Conservation (phyloP, 2,888 invertebrate genomes). For the Tyria jacobaeae region DNA sequence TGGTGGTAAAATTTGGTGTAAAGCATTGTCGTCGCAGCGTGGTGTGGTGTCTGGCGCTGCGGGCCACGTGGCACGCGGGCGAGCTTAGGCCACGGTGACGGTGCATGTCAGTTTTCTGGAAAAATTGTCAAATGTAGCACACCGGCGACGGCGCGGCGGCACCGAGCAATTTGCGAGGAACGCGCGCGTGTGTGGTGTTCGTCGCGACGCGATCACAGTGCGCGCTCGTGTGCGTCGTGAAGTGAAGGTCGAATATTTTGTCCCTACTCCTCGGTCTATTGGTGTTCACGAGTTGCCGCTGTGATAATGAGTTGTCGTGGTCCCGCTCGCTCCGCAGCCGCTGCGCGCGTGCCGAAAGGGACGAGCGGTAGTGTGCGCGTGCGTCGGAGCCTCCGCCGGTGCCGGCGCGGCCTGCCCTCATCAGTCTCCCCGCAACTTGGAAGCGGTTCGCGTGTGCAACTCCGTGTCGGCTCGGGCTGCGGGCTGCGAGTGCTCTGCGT, state of each 20-base stretch:
- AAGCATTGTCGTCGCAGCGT: conserved; percentile 6
- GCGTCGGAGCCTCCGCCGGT: conserved; percentile 83
- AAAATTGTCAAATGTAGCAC: conserved; percentile 85
- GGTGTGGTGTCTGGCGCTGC: conserved; percentile 42
- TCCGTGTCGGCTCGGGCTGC: conserved; percentile 70
- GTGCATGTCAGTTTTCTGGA: conserved; percentile 84
- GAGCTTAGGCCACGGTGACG: conserved; percentile 73
- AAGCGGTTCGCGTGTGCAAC: conserved; percentile 83
- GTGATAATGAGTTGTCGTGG: conserved; percentile 80
- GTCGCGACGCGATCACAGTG: conserved; percentile 68
- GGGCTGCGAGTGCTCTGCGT: conserved; percentile 70
- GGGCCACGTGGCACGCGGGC: conserved; percentile 70
- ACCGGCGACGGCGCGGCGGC: conserved; percentile 63
- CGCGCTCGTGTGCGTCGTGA: conserved; percentile 76
- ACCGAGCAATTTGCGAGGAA: conserved; percentile 73
- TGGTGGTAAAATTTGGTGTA: conserved; percentile 4
- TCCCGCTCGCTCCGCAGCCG: conserved; percentile 72
- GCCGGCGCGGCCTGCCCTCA: conserved; percentile 84
- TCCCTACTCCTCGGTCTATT: conserved; percentile 86
- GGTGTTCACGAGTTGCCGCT: conserved; percentile 84
- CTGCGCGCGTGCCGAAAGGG: conserved; percentile 64
- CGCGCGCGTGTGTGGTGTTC: conserved; percentile 70
- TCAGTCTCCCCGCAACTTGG: conserved; percentile 86
- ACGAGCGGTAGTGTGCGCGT: conserved; percentile 77
- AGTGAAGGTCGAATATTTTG: conserved; percentile 87